Percentiles rank a stretch among this genome's conserved stretches.
phyloP scores from a whole-genome alignment of 2,797 vertebrate genomes.

The Urocyon cinereoargenteus region DNA sequence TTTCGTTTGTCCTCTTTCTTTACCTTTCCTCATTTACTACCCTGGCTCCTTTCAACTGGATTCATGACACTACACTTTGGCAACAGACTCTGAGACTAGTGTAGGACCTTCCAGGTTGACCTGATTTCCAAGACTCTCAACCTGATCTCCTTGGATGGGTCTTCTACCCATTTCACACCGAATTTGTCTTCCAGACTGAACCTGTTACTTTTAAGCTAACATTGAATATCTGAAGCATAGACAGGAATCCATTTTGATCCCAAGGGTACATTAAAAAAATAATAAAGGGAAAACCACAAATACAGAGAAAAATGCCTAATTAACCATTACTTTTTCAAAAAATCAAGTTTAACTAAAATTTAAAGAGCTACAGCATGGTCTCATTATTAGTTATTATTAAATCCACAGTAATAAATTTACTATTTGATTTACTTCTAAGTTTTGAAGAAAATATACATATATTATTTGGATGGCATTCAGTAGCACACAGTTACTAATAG shows the following conservation, averaged over 20 bases:
- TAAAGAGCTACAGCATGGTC: not conserved
- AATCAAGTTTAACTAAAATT: constrained; percentile 45
- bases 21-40: not conserved
- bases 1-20: not conserved
- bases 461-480: not conserved
- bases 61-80: not conserved
- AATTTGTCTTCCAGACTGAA: not conserved
- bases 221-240: not conserved
- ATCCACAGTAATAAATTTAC: not conserved
- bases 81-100: not conserved
- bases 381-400: constrained; percentile 45
- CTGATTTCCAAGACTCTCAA: not conserved
- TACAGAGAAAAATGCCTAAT: constrained; percentile 33
- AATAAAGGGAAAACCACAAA: not conserved
- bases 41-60: not conserved
- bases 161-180: not conserved
- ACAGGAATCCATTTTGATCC: not conserved
- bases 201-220: not conserved
- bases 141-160: not conserved
- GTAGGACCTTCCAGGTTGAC: not conserved
- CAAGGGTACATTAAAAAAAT: not conserved
- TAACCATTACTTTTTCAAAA: constrained; percentile 30
- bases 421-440: constrained; percentile 34
- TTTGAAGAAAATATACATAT: not conserved
- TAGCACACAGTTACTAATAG: not conserved